Percentiles rank a stretch among this genome's conserved stretches.
Evolutionary conservation across 2,888 invertebrate species (phyloP).

Genomic region (Monopis laevigella): DNA sequence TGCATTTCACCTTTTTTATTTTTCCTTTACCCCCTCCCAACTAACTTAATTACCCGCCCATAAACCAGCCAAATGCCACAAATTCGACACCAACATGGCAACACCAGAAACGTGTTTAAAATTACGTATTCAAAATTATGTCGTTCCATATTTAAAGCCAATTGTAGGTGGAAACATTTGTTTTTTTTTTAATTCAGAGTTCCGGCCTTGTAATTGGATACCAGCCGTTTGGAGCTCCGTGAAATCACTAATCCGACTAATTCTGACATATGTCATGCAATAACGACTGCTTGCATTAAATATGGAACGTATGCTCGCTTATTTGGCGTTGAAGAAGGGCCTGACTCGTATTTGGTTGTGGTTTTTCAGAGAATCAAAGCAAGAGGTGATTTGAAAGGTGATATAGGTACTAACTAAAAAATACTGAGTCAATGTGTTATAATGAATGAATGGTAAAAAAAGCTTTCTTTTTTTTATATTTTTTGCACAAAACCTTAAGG

Average conservation of each 20-base stretch:
- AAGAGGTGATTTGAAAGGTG: too few relatives aligned
- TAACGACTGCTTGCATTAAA: slow-evolving; percentile 42
- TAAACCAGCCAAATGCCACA: slow-evolving; percentile 10
- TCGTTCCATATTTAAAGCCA: slow-evolving; percentile 31
- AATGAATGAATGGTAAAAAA: too few relatives aligned
- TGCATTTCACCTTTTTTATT: neutral
- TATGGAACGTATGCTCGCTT: slow-evolving; percentile 4
- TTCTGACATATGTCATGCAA: slow-evolving; percentile 63
- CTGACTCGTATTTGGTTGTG: slow-evolving; percentile 1
- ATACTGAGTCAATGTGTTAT: too few relatives aligned
- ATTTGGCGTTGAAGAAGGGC: neutral
- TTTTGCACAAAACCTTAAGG: too few relatives aligned
- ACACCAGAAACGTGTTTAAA: slow-evolving; percentile 28
- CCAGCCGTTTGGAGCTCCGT: slow-evolving; percentile 48
- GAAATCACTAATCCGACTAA: slow-evolving; percentile 66
- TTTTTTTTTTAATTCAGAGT: slow-evolving; percentile 50
- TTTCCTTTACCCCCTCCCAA: neutral
- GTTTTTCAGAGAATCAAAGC: too few relatives aligned
- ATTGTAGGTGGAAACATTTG: slow-evolving; percentile 45
- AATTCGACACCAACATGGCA: slow-evolving; percentile 22
- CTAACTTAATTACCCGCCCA: neutral
- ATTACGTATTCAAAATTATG: slow-evolving; percentile 31
- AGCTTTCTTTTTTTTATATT: too few relatives aligned
- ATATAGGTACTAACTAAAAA: too few relatives aligned
- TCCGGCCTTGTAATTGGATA: slow-evolving; percentile 59